Evolutionary conservation across 2,888 invertebrate genomes (phyloP), one percentile per base, ranked within the genome.

Genomic region (Drosophila mulleri): DNA sequence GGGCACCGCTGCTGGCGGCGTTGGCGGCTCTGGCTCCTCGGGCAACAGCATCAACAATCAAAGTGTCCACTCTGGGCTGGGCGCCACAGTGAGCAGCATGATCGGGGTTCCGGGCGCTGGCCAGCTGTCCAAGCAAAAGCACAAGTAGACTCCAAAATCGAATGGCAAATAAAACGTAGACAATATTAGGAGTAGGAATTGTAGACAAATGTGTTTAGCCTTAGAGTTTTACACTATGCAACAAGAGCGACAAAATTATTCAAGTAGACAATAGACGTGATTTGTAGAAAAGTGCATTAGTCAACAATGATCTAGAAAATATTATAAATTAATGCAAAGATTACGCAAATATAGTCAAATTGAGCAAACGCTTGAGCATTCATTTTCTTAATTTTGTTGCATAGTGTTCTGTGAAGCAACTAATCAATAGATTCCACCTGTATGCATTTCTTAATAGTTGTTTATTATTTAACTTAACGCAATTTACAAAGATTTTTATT

Each of bases 401-500:
- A 26, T 50, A 57, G 37, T 52, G 56, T 62, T 14, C 9, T 20
- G 4, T 41, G 0, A 32, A 11, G 29, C 41, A 11, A 20, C 11
- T 23, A 11, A 26, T 42, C 8, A 12, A 41, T 14, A 39, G 4
- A 16, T 16, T n/a, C 12, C 12, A 14, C 5, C 26, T 16, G 20
- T 16, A 16, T 58, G 64, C 65, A 67, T 53, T 85, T 78, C 69
- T 75, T 83, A 71, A 78, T 80, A 71, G 58, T 78, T 62, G 62
- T 88, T 85, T 83, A 78, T 88, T 83, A 81, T 76, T 88, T 85
- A 85, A 85, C 84, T 85, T 85, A 85, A 85, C 84, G 85, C 84
- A 87, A 85, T 85, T 87, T 85, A 85, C 84, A 85, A 87, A 83
- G 83, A 86, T 69, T 88, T 69, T 72, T 70, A 76, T 84, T 68